These are phyloP conservation scores for Pristis pectinata DNA, from an alignment of 2,797 vertebrate genomes.

Conservation along the genomic window DNA sequence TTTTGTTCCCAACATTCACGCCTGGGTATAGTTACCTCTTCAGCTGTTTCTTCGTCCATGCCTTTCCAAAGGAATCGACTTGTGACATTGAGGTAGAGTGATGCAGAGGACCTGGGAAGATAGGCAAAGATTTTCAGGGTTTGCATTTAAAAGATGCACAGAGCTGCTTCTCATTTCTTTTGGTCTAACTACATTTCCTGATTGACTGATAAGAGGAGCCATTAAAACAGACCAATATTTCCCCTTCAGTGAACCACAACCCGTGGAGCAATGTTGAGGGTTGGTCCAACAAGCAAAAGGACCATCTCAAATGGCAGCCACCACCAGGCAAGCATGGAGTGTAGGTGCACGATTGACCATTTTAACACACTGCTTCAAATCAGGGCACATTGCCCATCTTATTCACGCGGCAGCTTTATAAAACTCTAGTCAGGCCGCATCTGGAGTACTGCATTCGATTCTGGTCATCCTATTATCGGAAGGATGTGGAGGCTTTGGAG, in stretches of 20 bases:
- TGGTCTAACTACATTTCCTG: no score
- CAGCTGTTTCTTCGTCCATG: constrained; percentile 77
- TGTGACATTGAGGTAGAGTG: constrained; percentile 88
- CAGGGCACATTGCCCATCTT: no score
- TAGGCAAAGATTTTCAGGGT: neutral
- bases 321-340: neutral
- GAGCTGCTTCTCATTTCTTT: neutral
- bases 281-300: neutral
- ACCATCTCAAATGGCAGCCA: neutral
- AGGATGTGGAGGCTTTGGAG: no score
- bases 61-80: constrained; percentile 77
- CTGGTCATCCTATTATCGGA: no score
- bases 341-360: neutral
- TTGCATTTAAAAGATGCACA: neutral
- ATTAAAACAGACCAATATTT: neutral
- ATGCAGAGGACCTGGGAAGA: constrained; percentile 70
- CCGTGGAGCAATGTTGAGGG: neutral
- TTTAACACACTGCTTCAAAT: no score
- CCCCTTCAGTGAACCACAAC: neutral
- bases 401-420: no score
- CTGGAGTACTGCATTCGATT: no score
- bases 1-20: neutral
- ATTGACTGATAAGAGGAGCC: neutral
- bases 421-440: no score
- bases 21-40: constrained; percentile 56